A percentile compares a stretch with the other conserved stretches of the same genome.
Conservation (phyloP, 35 echinoderm and acorn worm species). For the Diadema setosum region DNA sequence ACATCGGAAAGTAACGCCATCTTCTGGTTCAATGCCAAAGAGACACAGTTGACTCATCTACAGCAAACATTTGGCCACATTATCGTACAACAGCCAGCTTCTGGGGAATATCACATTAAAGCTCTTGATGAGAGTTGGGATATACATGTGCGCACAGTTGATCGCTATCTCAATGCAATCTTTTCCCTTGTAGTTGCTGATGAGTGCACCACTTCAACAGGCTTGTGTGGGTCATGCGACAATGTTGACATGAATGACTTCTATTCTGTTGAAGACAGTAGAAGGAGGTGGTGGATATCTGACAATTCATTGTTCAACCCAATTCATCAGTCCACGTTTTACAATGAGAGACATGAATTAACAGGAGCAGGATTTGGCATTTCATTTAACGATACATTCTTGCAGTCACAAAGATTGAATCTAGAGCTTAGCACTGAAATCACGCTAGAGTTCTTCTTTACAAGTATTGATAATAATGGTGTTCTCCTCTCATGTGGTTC, state of each 20-base stretch:
- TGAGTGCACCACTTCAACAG: constrained; percentile 13
- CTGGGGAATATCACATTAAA: constrained; percentile 26
- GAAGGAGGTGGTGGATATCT: neutral
- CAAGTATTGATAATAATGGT: constrained; percentile 22
- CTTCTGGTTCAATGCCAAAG: constrained; percentile 44
- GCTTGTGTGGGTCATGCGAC: constrained; percentile 88
- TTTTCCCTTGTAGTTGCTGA: neutral
- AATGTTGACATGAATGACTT: constrained; percentile 65
- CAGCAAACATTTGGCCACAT: neutral
- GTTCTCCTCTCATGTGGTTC: constrained; percentile 67
- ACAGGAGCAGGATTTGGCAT: constrained; percentile 57
- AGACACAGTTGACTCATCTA: neutral
- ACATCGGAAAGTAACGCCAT: constrained; percentile 25
- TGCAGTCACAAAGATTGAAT: constrained; percentile 54
- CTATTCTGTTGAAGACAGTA: neutral
- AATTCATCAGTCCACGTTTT: constrained; percentile 17
- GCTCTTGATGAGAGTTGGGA: neutral
- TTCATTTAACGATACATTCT: constrained; percentile 39
- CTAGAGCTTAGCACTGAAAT: constrained; percentile 42
- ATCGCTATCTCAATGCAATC: constrained; percentile 44
- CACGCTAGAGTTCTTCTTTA: constrained; percentile 63
- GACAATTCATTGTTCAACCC: constrained; percentile 28
- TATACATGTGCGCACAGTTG: constrained; percentile 28
- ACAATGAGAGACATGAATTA: constrained; percentile 31
- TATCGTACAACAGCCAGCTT: constrained; percentile 22